These are phyloP conservation scores for Acanthosepion esculentum DNA, from an alignment of 2,888 invertebrate species.

Conservation along the genomic window DNA sequence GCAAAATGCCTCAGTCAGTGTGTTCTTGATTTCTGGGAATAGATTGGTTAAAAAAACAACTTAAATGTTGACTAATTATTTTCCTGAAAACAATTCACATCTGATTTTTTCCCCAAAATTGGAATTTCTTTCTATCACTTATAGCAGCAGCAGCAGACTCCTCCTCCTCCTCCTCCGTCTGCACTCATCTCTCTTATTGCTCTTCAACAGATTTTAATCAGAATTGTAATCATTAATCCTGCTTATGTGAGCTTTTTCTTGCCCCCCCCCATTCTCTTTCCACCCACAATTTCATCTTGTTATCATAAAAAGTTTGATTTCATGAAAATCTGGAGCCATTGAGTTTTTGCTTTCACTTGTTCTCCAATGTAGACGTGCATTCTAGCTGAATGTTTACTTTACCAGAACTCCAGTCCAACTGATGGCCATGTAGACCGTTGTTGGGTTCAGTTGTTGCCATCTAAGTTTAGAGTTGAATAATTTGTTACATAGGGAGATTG, in stretches of 20 bases:
- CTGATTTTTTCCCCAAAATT: not conserved
- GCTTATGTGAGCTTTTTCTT: not conserved
- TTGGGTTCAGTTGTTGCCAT: not conserved
- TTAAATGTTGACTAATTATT: not conserved
- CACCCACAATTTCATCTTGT: not conserved
- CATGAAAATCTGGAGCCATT: not conserved
- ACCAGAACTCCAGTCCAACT: no score
- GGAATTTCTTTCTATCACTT: not conserved
- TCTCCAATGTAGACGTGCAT: not conserved
- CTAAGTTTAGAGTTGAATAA: not conserved
- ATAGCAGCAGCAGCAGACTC: no score
- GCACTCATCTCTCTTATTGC: not conserved
- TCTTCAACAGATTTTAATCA: not conserved
- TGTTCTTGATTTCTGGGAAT: not conserved
- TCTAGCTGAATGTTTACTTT: not conserved
- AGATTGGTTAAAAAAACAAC: not conserved
- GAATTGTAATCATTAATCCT: not conserved
- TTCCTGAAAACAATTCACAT: no score
- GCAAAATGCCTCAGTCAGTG: not conserved
- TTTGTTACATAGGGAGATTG: not conserved
- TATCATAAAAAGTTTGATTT: not conserved
- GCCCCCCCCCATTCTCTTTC: not conserved
- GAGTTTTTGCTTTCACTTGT: not conserved
- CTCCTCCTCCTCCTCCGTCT: no score
- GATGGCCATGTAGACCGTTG: not conserved